phyloP scores from a whole-genome alignment of 1,140 invertebrate genomes.

The Frieseomelitta varia region DNA sequence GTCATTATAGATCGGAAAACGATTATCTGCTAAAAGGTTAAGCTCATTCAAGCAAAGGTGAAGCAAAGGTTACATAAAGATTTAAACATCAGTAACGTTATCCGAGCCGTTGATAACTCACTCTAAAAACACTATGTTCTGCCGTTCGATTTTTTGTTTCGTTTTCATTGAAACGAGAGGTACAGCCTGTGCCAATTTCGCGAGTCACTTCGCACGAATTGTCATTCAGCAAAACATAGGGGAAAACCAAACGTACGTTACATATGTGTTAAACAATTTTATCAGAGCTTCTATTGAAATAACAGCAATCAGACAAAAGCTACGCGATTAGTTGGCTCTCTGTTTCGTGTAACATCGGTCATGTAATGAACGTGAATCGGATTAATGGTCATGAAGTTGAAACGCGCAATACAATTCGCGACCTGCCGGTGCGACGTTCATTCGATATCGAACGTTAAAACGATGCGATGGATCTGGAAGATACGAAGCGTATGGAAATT shows the following conservation, averaged over 20 bases:
- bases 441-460: not conserved
- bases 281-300: not conserved
- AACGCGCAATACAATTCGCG: not conserved
- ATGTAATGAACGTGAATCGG: not conserved
- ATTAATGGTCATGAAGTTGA: conserved; percentile 2
- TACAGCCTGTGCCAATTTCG: not conserved
- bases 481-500: not conserved
- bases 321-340: not conserved
- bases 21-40: not conserved
- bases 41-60: no score
- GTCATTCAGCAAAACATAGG: not conserved
- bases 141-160: not conserved
- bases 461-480: not conserved
- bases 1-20: not conserved
- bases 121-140: not conserved
- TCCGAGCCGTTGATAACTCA: not conserved
- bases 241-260: not conserved
- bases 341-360: not conserved
- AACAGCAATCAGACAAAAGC: not conserved
- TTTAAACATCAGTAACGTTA: not conserved
- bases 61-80: not conserved
- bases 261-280: no score
- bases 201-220: not conserved
- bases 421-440: no score
- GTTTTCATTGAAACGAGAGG: not conserved